A percentile compares a stretch with the other conserved stretches of the same genome.
These are phyloP conservation scores for Hypolimnas misippus DNA, from an alignment of 2,888 invertebrate species.

Conservation along the genomic window DNA sequence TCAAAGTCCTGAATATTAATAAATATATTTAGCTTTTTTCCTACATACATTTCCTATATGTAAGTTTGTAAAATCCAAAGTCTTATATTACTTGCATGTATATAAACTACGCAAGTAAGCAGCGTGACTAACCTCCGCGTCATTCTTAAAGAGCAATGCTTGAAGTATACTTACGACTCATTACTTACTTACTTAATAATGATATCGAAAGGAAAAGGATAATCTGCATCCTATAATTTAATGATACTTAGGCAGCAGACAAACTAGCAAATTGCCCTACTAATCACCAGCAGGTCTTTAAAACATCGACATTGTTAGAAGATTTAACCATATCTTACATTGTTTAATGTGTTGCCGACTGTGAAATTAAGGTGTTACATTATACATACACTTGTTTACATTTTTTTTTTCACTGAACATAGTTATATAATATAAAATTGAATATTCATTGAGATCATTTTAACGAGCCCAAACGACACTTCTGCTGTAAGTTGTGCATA, in stretches of 20 bases:
- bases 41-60: too few relatives aligned
- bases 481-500: too few relatives aligned
- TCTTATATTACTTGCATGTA: background rate
- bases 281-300: background rate
- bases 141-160: background rate
- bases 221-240: background rate
- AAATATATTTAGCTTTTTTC: too few relatives aligned
- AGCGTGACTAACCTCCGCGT: background rate
- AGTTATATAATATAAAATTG: too few relatives aligned
- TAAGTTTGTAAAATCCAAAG: too few relatives aligned
- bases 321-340: background rate
- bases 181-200: background rate
- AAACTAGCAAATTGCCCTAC: background rate
- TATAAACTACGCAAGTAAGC: background rate
- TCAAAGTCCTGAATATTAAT: too few relatives aligned
- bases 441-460: too few relatives aligned
- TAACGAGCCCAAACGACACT: too few relatives aligned
- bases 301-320: background rate
- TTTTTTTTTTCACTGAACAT: too few relatives aligned
- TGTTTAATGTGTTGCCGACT: background rate
- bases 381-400: background rate
- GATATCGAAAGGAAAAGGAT: constrained; percentile 1
- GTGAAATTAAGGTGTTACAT: background rate
- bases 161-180: background rate
- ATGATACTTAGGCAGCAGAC: background rate